phyloP scores from a whole-genome alignment of 2,797 vertebrate genomes.

The Melopsittacus undulatus region DNA sequence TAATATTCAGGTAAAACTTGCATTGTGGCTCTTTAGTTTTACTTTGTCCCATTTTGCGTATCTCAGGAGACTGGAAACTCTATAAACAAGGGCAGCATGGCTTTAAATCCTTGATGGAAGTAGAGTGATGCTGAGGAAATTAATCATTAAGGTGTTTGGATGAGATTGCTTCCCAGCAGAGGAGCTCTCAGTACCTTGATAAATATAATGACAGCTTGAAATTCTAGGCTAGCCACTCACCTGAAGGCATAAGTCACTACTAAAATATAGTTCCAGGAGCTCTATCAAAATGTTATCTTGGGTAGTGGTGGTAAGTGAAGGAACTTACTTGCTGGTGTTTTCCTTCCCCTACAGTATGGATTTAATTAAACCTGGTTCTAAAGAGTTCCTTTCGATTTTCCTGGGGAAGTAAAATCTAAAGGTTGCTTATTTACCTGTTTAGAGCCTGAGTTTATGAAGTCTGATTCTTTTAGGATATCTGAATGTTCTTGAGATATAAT shows the following conservation, averaged over 20 bases:
- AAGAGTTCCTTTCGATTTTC: not conserved
- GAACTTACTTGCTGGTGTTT: not conserved
- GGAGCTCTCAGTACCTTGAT: not conserved
- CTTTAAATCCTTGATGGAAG: not conserved
- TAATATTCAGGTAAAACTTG: slow-evolving; percentile 88
- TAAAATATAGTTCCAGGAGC: not conserved
- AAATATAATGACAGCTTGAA: not conserved
- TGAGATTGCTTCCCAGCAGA: not conserved
- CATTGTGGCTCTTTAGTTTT: not conserved
- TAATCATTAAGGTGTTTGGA: not conserved
- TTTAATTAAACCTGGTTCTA: not conserved
- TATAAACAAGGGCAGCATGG: not conserved
- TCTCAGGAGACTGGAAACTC: not conserved
- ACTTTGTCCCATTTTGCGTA: not conserved
- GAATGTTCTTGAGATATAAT: not conserved
- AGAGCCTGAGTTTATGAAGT: not conserved
- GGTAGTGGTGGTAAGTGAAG: not conserved
- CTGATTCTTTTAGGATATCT: not conserved
- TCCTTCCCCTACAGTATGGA: not conserved
- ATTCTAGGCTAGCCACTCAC: not conserved
- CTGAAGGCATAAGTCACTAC: not conserved
- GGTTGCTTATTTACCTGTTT: not conserved
- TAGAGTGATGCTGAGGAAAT: not conserved
- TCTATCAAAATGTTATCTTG: not conserved
- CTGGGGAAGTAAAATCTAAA: not conserved